Percentiles rank a stretch among this genome's conserved stretches.
phyloP scores from a whole-genome alignment of 2,797 vertebrate species.

The Psittacula derbiana region DNA sequence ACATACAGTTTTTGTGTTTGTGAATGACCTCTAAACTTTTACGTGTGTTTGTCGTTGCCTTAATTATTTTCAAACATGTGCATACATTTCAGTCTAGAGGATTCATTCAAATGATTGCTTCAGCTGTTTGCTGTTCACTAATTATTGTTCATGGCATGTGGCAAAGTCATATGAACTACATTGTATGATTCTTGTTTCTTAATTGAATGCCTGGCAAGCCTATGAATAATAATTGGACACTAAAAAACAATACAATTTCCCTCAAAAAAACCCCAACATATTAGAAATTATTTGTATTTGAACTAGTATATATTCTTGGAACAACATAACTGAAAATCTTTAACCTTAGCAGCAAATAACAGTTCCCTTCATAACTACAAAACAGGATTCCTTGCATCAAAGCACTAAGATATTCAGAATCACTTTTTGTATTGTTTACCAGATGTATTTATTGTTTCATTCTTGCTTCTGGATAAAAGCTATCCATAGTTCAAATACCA shows the following conservation, averaged over 20 bases:
- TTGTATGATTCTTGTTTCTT: neutral
- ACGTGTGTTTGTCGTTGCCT: neutral
- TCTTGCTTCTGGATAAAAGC: constrained; percentile 5
- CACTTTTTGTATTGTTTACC: neutral
- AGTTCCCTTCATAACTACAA: neutral
- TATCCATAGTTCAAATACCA: neutral
- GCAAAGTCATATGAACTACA: neutral
- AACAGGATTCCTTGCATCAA: neutral
- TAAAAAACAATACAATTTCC: neutral
- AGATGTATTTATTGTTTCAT: neutral
- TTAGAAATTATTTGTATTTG: neutral
- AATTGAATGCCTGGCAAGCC: neutral
- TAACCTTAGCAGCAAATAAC: neutral
- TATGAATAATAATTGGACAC: neutral
- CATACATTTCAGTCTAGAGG: neutral
- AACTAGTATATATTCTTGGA: neutral
- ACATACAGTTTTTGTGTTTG: neutral
- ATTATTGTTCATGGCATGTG: neutral
- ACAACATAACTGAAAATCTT: neutral
- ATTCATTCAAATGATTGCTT: neutral
- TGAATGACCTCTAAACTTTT: neutral
- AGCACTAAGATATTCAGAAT: neutral
- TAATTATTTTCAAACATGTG: neutral
- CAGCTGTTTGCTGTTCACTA: neutral
- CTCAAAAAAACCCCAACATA: neutral